A percentile compares a stretch with the other conserved stretches of the same genome.
These are phyloP conservation scores for Philereme vetulata DNA, from an alignment of 2,888 invertebrate genomes.

Conservation along the genomic window DNA sequence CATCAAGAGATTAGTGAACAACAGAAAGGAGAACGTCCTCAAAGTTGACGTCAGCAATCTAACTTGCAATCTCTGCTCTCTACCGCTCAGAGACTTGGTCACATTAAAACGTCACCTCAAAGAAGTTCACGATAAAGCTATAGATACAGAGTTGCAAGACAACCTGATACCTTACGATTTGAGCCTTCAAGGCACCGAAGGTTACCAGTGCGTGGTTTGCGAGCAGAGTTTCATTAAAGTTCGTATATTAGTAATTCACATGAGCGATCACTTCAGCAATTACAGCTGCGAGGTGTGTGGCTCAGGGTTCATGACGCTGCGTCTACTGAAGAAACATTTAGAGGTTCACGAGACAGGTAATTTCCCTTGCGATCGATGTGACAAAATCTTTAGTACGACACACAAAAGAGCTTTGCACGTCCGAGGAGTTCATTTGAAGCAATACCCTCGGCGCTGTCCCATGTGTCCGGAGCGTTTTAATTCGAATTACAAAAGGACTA, in stretches of 20 bases:
- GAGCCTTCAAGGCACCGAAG: constrained; percentile 51
- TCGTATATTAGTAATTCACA: constrained; percentile 72
- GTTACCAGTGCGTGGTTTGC: constrained; percentile 71
- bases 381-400: constrained; percentile 70
- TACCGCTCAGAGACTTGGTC: constrained; percentile 50
- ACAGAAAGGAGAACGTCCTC: constrained; percentile 67
- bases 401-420: constrained; percentile 71
- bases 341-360: constrained; percentile 76
- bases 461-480: constrained; percentile 77
- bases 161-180: constrained; percentile 76
- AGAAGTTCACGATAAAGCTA: constrained; percentile 59
- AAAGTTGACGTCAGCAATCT: constrained; percentile 74
- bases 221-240: constrained; percentile 71
- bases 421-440: constrained; percentile 73
- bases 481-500: constrained; percentile 73
- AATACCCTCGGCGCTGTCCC: constrained; percentile 69
- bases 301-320: constrained; percentile 73
- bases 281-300: constrained; percentile 79
- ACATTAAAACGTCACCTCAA: constrained; percentile 69
- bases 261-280: constrained; percentile 78
- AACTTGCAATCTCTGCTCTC: constrained; percentile 64
- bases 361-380: constrained; percentile 71
- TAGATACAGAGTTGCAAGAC: constrained; percentile 70
- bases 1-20: constrained; percentile 68
- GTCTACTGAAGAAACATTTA: constrained; percentile 72